Evolutionary conservation across 2,113 vertebrate genomes (phyloP).

Genomic region (Reinhardtius hippoglossoides): DNA sequence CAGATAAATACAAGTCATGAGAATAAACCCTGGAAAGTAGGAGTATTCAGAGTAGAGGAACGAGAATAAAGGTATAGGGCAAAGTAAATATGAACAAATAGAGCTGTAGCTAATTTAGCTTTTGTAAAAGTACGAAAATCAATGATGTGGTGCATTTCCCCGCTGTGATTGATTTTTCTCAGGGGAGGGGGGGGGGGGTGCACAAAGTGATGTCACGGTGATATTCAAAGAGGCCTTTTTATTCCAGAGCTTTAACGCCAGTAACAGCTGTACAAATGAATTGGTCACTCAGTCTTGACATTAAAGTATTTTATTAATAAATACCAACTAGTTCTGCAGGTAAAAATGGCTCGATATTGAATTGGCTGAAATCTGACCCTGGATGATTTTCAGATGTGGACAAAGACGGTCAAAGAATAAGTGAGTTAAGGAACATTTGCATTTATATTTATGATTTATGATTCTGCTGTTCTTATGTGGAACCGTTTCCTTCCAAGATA

Average conservation of each 20-base stretch:
- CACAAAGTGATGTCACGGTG: not conserved
- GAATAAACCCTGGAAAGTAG: not conserved
- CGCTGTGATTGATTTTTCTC: not conserved
- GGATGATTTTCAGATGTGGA: no score
- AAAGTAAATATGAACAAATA: not conserved
- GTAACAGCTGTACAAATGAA: not conserved
- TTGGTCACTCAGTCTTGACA: not conserved
- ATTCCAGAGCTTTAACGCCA: not conserved
- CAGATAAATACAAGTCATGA: not conserved
- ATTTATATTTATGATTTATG: not conserved
- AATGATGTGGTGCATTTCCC: constrained; percentile 1
- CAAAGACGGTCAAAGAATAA: not conserved
- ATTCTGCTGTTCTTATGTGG: no score
- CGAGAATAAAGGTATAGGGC: not conserved
- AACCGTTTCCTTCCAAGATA: not conserved
- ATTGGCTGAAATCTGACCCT: no score
- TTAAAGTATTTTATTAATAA: no score
- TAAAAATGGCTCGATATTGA: no score
- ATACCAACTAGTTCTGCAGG: no score
- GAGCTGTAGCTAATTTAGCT: not conserved
- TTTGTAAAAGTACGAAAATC: constrained; percentile 8
- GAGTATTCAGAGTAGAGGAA: not conserved
- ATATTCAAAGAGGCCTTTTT: not conserved
- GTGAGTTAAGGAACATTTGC: not conserved
- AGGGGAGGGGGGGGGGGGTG: not conserved